Evolutionary conservation across 2,113 vertebrate species (phyloP), one percentile per base, ranked within the genome.

Genomic region (Silurus glanis): DNA sequence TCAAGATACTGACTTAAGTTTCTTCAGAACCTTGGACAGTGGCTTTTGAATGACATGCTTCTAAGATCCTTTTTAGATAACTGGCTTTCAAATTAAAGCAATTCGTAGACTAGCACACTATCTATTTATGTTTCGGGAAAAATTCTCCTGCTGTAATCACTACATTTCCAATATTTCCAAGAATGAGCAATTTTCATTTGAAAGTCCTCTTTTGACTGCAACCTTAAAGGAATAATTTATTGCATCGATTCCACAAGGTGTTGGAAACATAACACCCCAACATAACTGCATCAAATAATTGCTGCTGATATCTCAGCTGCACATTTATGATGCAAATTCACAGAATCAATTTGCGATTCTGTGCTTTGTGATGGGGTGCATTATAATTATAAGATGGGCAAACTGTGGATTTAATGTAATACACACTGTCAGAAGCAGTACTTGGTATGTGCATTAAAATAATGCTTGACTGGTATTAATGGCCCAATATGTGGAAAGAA

Each of bases 21-120:
- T 72, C 37, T 82, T 84, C 82, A 80, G 76, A 78, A 85, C 84
- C 84, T 66, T 85, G 84, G 84, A 85, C 84, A 80, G 78, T 80
- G 78, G 56, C 78, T 13, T 47, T 47, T 61, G 13, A 80, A 80
- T 47, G 9, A 61, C 5, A 1, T 47, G 16, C 78, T 61, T 59
- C 28, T 61, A 21, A 23, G 78, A 37, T 37, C 37, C 37, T 37
- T 37, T 80, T 80, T 23, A 21, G 56, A 17, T 21, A 17, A 80
- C 47, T 58, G 74, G 21, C 51, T 76, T 85, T 79, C 16, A 79
- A 78, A n/a, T 55, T 4, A 67, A 37, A 14, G 25, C 55, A 23
- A 47, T 62, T 51, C 5, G 59, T 80, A 45, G 25, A 21, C 17
- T 78, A 4, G 6, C 47, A 79, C 6, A 23, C 37, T 9, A 19